Evolutionary conservation across 2,888 invertebrate species (phyloP), one percentile per base, ranked within the genome.

Genomic region (Zelleria hepariella): DNA sequence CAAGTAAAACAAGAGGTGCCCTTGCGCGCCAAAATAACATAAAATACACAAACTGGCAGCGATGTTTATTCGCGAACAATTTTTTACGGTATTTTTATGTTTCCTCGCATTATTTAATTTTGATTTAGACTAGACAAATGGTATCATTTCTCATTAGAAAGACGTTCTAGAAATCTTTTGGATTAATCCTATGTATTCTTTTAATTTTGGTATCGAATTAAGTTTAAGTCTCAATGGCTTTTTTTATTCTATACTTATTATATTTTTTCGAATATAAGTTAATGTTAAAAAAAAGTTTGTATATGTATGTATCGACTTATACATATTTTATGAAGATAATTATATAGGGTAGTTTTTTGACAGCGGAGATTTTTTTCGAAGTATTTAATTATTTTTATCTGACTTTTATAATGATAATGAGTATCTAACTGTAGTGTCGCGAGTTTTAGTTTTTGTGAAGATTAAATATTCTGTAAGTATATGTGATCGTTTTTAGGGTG

Each of bases 161-260:
- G 63, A 60, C 62, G 66, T 64, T 66, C 66, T 66, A 67, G 64
- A 62, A 64, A 62, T 62, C 62, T 60, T n/a, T n/a, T n/a, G n/a
- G n/a, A n/a, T n/a, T n/a, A n/a, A n/a, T n/a, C n/a, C n/a, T n/a
- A n/a, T n/a, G n/a, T n/a, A n/a, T n/a, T n/a, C n/a, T n/a, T n/a
- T n/a, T n/a, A n/a, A n/a, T n/a, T n/a, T n/a, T n/a, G n/a, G n/a
- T n/a, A n/a, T n/a, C n/a, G n/a, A n/a, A n/a, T n/a, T n/a, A n/a
- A n/a, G n/a, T n/a, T n/a, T n/a, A n/a, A n/a, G n/a, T n/a, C n/a
- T n/a, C n/a, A n/a, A n/a, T n/a, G n/a, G n/a, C n/a, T n/a, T n/a
- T n/a, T 65, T 59, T 64, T 66, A 68, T 66, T 68, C 63, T 67
- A 62, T 66, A 67, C 67, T 71, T 67, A n/a, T n/a, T n/a, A n/a